Base-by-base conservation (phyloP, 2,888 invertebrate species). In the Troglohyphantes excavatus region DNA sequence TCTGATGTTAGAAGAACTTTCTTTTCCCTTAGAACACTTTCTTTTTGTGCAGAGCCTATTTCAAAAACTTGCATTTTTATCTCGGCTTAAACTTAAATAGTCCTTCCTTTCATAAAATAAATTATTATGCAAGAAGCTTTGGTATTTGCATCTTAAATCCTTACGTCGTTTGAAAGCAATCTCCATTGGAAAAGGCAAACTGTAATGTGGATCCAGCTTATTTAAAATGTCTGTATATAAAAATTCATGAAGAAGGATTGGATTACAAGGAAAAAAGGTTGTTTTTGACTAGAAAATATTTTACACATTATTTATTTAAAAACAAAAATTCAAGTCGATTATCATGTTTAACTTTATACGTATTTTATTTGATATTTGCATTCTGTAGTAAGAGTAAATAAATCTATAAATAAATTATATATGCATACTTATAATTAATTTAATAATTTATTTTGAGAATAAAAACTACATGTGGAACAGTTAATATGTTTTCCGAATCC, bases 1-100 rank as follows among this genome's bases (percentile, higher is more conserved):
- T 70, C 68, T 39, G 39, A 70, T 21, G 68, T 70, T 70, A 33
- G 39, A 70, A 72, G 46, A 46, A 17, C 21, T 26, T 46, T 11
- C 46, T 46, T 53, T 70, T 72, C 72, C 46, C 17, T 13, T 13
- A 7, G 9, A 53, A 21, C 23, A 46, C 46, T 72, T 72, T 23
- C 21, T 70, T 33, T 19, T 70, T 70, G 3, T 33, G 9, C 33
- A 33, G 9, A 33, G 33, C 33, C 33, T 6, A 6, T 33, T 33
- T 17, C 46, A 53, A 53, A 13, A 39, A 13, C 17, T 53, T 53
- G 17, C 53, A 0, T 53, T 53, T 39, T 53, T 11, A 11, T n/a
- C 17, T 53, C n/a, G 53, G 53, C 0, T 53, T 53, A 53, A 7
- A 53, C 53, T 53, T 53, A 6, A 53, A 53, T 53, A 2, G 53